Evolutionary conservation across 2,113 vertebrate species (phyloP).

Genomic region (Pygoscelis adeliae): DNA sequence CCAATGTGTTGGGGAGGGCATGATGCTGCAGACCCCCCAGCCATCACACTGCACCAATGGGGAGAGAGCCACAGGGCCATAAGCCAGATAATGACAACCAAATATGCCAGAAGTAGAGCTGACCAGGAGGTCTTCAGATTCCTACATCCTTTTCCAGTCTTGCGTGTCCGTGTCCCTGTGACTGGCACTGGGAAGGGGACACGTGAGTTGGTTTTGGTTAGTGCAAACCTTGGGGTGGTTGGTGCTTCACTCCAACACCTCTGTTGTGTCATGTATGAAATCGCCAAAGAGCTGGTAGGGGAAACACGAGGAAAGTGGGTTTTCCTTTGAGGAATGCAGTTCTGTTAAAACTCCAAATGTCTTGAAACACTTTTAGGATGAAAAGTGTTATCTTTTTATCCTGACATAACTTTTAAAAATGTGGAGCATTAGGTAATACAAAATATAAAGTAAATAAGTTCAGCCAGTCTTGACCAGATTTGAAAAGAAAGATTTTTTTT

Average conservation of each 20-base stretch:
- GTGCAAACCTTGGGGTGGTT: not conserved
- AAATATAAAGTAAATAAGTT: not conserved
- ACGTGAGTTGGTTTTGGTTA: not conserved
- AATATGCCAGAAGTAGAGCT: not conserved
- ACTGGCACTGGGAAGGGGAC: not conserved
- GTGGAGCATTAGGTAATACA: not conserved
- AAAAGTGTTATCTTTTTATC: not conserved
- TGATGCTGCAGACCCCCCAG: not conserved
- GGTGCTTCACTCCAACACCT: not conserved
- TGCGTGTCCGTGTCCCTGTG: not conserved
- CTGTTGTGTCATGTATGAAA: fast-evolving
- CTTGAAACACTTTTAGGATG: not conserved
- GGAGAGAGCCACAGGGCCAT: not conserved
- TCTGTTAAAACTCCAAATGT: not conserved
- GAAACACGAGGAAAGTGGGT: fast-evolving
- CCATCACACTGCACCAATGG: not conserved
- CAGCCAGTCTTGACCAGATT: not conserved
- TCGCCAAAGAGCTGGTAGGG: not conserved
- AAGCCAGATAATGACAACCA: not conserved
- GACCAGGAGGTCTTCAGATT: not conserved
- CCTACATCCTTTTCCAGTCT: not conserved
- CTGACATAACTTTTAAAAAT: not conserved
- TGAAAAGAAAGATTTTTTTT: not conserved
- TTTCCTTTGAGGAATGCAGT: not conserved
- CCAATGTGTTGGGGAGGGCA: not conserved